Conservation (phyloP, 2,797 vertebrate species). For the Erithacus rubecula region DNA sequence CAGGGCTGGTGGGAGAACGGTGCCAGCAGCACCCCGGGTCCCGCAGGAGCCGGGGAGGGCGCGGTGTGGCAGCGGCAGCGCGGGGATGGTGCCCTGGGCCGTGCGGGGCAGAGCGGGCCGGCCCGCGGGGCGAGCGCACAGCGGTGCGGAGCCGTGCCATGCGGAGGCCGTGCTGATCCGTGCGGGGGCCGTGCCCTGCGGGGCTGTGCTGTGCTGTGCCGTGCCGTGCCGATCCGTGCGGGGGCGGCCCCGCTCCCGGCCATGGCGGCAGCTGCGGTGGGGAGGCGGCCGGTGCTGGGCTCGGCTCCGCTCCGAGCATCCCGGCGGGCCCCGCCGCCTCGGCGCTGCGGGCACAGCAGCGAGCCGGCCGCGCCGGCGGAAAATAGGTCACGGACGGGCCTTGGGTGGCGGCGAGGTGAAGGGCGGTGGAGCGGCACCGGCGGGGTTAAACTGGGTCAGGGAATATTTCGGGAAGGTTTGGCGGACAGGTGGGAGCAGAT, state of each 20-base stretch:
- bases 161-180: too few species aligned
- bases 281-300: not conserved
- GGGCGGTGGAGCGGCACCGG: not conserved
- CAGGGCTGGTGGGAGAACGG: not conserved
- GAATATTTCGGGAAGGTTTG: not conserved
- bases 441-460: not conserved
- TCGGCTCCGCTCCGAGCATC: not conserved
- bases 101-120: not conserved
- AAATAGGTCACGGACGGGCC: slow-evolving; percentile 2
- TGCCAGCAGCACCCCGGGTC: not conserved
- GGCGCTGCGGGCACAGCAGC: not conserved
- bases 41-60: not conserved
- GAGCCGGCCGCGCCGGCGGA: not conserved
- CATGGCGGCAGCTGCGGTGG: not conserved
- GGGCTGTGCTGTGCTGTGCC: too few species aligned
- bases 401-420: not conserved
- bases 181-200: not conserved
- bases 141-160: not conserved
- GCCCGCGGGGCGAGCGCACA: not conserved
- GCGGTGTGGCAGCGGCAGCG: not conserved
- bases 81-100: not conserved
- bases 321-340: not conserved
- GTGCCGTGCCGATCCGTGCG: not conserved
- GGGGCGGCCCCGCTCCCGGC: not conserved
- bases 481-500: slow-evolving; percentile 17